Evolutionary conservation across 2,888 invertebrate genomes (phyloP).

Genomic region (Phyllotreta striolata): DNA sequence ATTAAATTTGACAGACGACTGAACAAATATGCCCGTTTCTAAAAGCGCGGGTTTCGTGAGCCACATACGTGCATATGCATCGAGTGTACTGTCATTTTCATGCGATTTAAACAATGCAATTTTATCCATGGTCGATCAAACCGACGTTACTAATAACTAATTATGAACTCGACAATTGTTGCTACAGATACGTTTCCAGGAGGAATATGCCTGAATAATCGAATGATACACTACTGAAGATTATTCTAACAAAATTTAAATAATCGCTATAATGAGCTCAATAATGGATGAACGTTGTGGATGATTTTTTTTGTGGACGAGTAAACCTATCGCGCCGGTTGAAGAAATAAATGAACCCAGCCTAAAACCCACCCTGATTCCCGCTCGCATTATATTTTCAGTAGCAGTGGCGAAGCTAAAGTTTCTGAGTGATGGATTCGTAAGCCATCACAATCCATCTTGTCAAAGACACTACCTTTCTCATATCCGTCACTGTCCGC

Average conservation of each 20-base stretch:
- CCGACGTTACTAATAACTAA: conserved; percentile 40
- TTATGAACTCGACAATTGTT: conserved; percentile 36
- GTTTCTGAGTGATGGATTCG: conserved; percentile 43
- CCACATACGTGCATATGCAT: conserved; percentile 18
- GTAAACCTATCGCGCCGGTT: no score
- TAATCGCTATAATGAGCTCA: no score
- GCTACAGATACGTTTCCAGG: conserved; percentile 1
- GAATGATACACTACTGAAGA: no score
- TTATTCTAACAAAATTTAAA: no score
- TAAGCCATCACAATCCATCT: conserved; percentile 47
- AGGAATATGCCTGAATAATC: not conserved
- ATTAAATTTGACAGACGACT: conserved; percentile 45
- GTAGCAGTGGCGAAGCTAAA: conserved; percentile 37
- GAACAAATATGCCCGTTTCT: conserved; percentile 46
- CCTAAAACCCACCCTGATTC: conserved; percentile 19
- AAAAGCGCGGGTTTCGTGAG: conserved; percentile 27
- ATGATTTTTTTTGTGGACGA: no score
- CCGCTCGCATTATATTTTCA: conserved; percentile 34
- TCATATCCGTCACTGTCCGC: conserved; percentile 51
- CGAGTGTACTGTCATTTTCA: conserved; percentile 39
- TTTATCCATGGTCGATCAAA: conserved; percentile 48
- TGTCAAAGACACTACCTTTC: conserved; percentile 52
- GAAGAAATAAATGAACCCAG: not conserved
- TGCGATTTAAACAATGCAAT: conserved; percentile 45
- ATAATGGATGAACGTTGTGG: no score